Base-by-base conservation (phyloP, 2,888 invertebrate genomes). In the Drosophila anceps region DNA sequence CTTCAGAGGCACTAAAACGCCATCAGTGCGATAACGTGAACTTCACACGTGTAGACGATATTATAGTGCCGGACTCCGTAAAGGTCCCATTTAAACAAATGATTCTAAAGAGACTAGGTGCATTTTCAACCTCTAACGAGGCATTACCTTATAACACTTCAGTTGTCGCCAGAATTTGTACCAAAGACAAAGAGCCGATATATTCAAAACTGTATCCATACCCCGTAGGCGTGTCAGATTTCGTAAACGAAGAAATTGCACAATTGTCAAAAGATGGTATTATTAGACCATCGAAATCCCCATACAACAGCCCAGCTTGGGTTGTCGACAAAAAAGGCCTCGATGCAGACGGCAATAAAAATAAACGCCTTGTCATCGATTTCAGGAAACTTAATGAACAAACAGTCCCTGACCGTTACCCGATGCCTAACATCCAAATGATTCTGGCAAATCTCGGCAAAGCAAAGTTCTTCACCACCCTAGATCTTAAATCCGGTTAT, bases 401-500 rank as follows among this genome's bases (percentile, higher is more conserved):
- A 10, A 33, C 33, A 10, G 7, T n/a, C n/a, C n/a, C 39, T 7
- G 39, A 39, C n/a, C 0, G n/a, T 6, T 39, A 39, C 7, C n/a
- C 39, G 1, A 39, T 39, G n/a, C 39, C 39, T 4, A 39, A n/a
- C n/a, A 13, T 39, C n/a, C 39, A 15, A 6, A 39, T 27, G 46
- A 46, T 46, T 46, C 27, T 27, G 29, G 27, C 43, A 12, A 43
- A 43, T 20, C 20, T 33, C 10, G 43, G 43, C 0, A 4, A 43
- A 10, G 27, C 27, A 46, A 46, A 13, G 9, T 46, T 31, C n/a
- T 48, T 48, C 29, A 48, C 48, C 1, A 31, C n/a, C 48, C 48
- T 48, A n/a, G 50, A 50, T 18, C 12, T 50, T 20, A 50, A 12
- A 18, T 50, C 50, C 18, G 33, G 50, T 33, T 50, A 50, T 18